Base-by-base conservation (phyloP, 2,888 invertebrate genomes). In the Ceriagrion tenellum region DNA sequence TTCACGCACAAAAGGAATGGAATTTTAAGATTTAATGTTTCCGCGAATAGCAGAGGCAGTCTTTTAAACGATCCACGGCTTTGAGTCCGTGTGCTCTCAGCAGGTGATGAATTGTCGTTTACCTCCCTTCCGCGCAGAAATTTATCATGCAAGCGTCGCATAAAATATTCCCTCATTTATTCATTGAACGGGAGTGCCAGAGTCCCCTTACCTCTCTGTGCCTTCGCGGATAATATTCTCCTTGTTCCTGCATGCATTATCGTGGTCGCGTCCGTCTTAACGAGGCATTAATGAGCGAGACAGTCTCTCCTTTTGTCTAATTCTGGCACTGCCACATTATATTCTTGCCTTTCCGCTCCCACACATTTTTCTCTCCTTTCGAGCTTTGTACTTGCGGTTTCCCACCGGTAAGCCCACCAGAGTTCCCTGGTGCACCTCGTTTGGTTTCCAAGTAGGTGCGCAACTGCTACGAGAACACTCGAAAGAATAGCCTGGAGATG, bases 251-350 rank as follows among this genome's bases (percentile, higher is more conserved):
- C 10, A 81, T 81, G 81, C 35, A 81, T 35, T 81, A 16, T 16
- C 81, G 10, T 16, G 16, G 81, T 69, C 69, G n/a, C 69, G 69
- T 81, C 81, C 35, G 81, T 81, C 81, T 81, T 81, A 81, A 81
- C 81, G 81, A 81, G 81, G 81, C 81, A 81, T 81, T 81, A 81
- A 81, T 81, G 81, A 81, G 35, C 35, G 81, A 81, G 81, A 35
- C 81, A 12, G 35, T 35, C 35, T 35, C 35, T 81, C 81, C 81
- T 81, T 81, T 81, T 81, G 81, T 81, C 81, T 26, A 35, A 81
- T 81, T 35, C 35, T 13, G 81, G 81, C 30, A 81, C 35, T 81
- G 81, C 81, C 35, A 81, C 35, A 81, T 81, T 81, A 35, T 35
- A 81, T 35, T 35, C 81, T 81, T 35, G 35, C 81, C 81, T 35